Base-by-base conservation (phyloP, 1,140 invertebrate genomes). In the Penaeus chinensis region DNA sequence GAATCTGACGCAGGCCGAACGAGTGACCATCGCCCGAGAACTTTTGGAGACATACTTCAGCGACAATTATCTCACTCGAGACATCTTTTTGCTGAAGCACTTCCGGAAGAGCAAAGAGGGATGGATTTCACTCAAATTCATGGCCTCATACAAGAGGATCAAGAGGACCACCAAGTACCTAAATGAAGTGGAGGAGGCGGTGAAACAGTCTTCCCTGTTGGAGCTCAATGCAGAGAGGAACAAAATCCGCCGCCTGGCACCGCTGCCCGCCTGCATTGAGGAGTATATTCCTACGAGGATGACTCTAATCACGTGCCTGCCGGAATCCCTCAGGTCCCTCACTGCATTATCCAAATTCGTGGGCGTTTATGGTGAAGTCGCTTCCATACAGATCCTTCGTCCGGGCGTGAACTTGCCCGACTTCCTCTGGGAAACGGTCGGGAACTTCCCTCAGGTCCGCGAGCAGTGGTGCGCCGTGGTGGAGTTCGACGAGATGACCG, bases 21-120 rank as follows among this genome's bases (percentile, higher is more conserved):
- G 85, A 22, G n/a, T 87, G 0, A 62, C 37, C 13, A 20, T 60
- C 22, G 96, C 97, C 84, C 94, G 96, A 66, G 93, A 95, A 69
- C 96, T 97, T 91, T 96, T 98, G 13, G 97, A 98, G 92, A 98
- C 96, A 91, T 98, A 98, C 92, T 98, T 99, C 92, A 97, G 96
- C 84, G 97, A 99, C 92, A 96, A 96, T 24, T 98, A 98, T 91
- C 97, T 99, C 88, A 95, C 97, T 0, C 98, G 98, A 92, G 97
- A 99, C 91, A 97, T 97, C 0, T 99, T 99, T 92, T 93, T 99
- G 11, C 92, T 98, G 62, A 99, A 99, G 92, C 97, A 98, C 92
- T 97, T 99, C 4, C 95, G 96, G 54, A 94, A 97, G 42, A 98
- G 98, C 91, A 98, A 98, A 92, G 97, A 98, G 92, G 97, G 98